phyloP scores from a whole-genome alignment of 2,888 invertebrate species.

The Cyaniris semiargus region DNA sequence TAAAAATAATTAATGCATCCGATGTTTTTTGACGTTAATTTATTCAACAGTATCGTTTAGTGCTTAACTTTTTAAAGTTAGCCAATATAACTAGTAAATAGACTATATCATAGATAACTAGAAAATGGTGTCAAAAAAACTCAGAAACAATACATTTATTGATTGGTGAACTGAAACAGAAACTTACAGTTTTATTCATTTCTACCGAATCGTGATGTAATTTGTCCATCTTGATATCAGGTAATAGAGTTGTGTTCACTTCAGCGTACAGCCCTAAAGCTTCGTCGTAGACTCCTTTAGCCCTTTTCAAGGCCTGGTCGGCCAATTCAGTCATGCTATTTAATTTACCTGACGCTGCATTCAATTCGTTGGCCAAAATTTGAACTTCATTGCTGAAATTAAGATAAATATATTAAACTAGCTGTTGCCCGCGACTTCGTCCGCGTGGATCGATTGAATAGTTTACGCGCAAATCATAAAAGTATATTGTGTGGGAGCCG shows the following conservation, averaged over 20 bases:
- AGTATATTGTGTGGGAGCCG: too few species aligned
- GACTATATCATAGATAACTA: too few species aligned
- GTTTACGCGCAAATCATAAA: too few species aligned
- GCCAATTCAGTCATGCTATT: constrained; percentile 86
- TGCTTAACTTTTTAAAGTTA: too few species aligned
- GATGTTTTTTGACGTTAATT: too few species aligned
- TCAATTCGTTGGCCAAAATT: constrained; percentile 83
- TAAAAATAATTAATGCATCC: too few species aligned
- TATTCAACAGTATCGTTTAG: too few species aligned
- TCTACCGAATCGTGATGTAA: constrained; percentile 84
- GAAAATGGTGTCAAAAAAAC: too few species aligned
- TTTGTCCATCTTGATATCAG: constrained; percentile 86
- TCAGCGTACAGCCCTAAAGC: constrained; percentile 90
- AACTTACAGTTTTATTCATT: constrained; percentile 84
- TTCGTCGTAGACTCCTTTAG: constrained; percentile 89
- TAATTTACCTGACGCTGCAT: constrained; percentile 85
- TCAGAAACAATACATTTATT: too few species aligned
- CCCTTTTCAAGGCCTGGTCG: constrained; percentile 86
- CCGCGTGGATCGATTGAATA: too few species aligned
- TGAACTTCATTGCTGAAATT: constrained; percentile 83
- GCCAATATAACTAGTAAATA: too few species aligned
- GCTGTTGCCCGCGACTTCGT: too few species aligned
- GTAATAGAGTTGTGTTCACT: constrained; percentile 88
- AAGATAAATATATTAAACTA: neutral
- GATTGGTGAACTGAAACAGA: neutral